Base-by-base conservation (phyloP, 2,113 vertebrate species). In the Pitta sordida region DNA sequence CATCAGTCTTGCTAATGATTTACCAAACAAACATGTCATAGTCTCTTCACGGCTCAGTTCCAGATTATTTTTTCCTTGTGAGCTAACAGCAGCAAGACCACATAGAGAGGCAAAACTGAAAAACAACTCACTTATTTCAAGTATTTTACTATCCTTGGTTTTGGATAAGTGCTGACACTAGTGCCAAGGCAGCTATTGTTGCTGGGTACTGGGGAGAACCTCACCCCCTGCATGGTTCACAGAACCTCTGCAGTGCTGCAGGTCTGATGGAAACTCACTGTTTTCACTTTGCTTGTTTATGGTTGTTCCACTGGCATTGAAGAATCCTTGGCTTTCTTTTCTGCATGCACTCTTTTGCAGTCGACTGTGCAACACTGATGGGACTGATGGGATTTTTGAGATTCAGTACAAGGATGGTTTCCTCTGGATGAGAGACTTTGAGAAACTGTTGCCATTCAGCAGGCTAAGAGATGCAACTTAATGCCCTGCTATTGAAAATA, bases 331-430 rank as follows among this genome's bases (percentile, higher is more conserved):
- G 5, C 29, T 90, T 83, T 67, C 12, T 36, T 7, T 39, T 39
- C 71, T 62, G 19, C 15, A 7, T 58, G 13, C 24, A 19, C 30
- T 17, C 6, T 69, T 55, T 49, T 26, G 16, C 15, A 44, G 18
- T 32, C 0, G 0, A 4, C 20, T 43, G 23, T 81, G 69, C 11
- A 70, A 13, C 19, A 12, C 13, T 30, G 19, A 13, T 37, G 58
- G 44, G 19, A 23, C 32, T 52, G 32, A 37, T n/a, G 62, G 34
- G 32, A 14, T 16, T 49, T 29, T 27, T 64, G 16, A 18, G 15
- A 69, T 74, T 67, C 30, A 24, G 10, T 2, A 5, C 32, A 62
- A 64, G 26, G 23, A 14, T 37, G 8, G 10, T 48, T 88, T 81
- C 49, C 43, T 81, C 29, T 60, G 9, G 13, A 26, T 83, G 44